These are phyloP conservation scores for Willowsia nigromaculata DNA, from an alignment of 2,888 invertebrate genomes.

Conservation along the genomic window DNA sequence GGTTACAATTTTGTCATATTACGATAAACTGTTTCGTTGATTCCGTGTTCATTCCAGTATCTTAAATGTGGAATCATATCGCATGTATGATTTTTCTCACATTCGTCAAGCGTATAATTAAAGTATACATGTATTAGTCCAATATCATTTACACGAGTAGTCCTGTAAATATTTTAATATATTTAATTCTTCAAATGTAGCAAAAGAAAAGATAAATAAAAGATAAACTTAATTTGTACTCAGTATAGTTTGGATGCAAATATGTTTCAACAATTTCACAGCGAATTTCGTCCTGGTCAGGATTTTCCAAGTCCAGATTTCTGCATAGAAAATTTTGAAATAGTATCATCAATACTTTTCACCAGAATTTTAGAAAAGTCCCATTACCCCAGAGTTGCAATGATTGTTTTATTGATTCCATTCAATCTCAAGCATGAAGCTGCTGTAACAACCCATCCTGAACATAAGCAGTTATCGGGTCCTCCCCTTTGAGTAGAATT, in stretches of 20 bases:
- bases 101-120: no score
- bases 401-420: background rate
- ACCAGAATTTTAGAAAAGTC: background rate
- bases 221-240: no score
- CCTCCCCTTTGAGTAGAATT: background rate
- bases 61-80: no score
- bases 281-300: background rate
- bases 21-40: no score
- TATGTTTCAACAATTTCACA: background rate
- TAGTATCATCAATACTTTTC: background rate
- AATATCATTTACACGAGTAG: no score
- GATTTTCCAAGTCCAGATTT: background rate
- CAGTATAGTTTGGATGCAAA: background rate
- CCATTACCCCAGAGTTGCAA: slow-evolving; percentile 17
- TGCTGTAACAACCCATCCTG: slow-evolving; percentile 38
- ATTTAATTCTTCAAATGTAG: no score
- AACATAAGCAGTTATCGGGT: background rate
- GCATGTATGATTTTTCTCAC: no score
- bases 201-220: no score
- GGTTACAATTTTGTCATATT: no score
- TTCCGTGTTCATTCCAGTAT: no score
- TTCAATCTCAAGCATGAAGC: slow-evolving; percentile 20
- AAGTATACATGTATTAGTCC: no score
- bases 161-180: no score
- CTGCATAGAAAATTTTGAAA: background rate